phyloP scores from a whole-genome alignment of 2,113 vertebrate genomes.

The Macrotus californicus region DNA sequence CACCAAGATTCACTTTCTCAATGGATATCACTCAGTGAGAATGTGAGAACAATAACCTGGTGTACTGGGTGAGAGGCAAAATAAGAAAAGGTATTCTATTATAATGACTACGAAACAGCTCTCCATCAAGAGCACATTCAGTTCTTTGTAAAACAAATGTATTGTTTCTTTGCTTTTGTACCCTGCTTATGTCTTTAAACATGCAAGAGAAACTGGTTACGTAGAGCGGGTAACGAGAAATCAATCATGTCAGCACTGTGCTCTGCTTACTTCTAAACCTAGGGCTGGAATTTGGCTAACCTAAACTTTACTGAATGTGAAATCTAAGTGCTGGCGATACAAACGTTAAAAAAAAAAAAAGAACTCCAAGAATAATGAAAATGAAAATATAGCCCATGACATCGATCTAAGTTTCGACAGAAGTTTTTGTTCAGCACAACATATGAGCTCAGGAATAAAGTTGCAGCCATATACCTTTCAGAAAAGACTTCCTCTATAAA shows the following conservation, averaged over 20 bases:
- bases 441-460: conserved; percentile 21
- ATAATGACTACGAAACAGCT: neutral
- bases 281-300: conserved; percentile 45
- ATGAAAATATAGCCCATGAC: conserved; percentile 52
- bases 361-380: conserved; percentile 44
- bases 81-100: neutral
- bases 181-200: conserved; percentile 42
- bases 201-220: conserved; percentile 24
- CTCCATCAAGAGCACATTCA: neutral
- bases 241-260: conserved; percentile 55
- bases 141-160: conserved; percentile 37
- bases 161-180: conserved; percentile 44
- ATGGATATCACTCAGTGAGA: neutral
- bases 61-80: neutral
- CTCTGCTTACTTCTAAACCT: conserved; percentile 40
- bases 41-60: neutral
- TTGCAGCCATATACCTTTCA: conserved; percentile 21
- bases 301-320: conserved; percentile 48
- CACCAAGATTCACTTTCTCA: conserved; percentile 32
- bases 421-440: conserved; percentile 46
- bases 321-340: conserved; percentile 13
- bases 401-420: conserved; percentile 59
- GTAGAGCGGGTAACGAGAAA: conserved; percentile 29
- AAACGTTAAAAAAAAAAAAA: neutral
- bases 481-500: conserved; percentile 56